Conservation (phyloP, 1,140 invertebrate species). For the Gonatopus flavifemur region DNA sequence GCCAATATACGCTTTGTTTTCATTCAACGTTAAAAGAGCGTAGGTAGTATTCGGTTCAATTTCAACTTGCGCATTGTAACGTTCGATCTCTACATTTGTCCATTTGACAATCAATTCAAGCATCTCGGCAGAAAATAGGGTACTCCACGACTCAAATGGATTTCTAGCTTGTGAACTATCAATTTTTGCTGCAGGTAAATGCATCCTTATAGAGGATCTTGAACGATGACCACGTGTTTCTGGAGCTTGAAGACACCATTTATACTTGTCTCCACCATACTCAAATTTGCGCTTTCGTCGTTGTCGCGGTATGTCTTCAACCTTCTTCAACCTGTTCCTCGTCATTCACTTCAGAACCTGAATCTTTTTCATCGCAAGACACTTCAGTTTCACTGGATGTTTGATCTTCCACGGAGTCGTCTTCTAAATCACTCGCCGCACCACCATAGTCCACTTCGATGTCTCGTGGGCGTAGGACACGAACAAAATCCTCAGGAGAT, state of each 20-base stretch:
- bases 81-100: slow-evolving; percentile 3
- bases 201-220: neutral
- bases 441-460: neutral
- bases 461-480: neutral
- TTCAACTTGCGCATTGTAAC: neutral
- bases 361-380: neutral
- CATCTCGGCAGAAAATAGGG: neutral
- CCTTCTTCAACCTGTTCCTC: neutral
- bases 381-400: slow-evolving; percentile 1
- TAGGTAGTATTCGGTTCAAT: neutral
- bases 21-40: neutral
- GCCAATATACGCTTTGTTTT: slow-evolving; percentile 8
- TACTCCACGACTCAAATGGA: slow-evolving; percentile 2
- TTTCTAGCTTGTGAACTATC: neutral
- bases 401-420: slow-evolving; percentile 1
- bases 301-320: neutral
- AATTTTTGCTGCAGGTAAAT: neutral
- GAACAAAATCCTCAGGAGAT: neutral
- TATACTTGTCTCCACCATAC: slow-evolving; percentile 1
- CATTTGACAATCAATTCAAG: neutral
- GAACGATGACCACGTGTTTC: slow-evolving; percentile 5
- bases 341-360: neutral
- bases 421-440: slow-evolving; percentile 6
- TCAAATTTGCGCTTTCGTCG: slow-evolving; percentile 11
- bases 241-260: slow-evolving; percentile 2